phyloP scores from a whole-genome alignment of 2,888 invertebrate species.

The Drosophila mayaguana region DNA sequence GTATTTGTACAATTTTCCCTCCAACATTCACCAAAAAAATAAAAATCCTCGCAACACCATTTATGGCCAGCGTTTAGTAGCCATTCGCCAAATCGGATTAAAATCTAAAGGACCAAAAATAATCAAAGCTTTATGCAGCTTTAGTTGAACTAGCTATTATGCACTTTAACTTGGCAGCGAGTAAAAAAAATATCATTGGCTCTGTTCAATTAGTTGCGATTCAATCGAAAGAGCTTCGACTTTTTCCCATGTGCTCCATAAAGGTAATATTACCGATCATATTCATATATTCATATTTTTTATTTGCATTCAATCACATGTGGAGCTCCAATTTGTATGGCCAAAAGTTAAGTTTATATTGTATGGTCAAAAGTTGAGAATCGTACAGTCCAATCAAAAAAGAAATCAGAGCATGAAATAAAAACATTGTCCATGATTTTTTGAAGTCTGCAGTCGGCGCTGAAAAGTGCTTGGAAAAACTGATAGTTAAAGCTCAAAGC shows the following conservation, averaged over 20 bases:
- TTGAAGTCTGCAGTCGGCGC: neutral
- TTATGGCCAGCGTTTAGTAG: slow-evolving; percentile 22
- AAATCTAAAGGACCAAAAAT: slow-evolving; percentile 14
- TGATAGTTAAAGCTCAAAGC: slow-evolving; percentile 8
- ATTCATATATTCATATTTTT: too few species aligned
- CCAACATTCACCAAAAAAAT: neutral
- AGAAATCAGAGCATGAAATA: neutral
- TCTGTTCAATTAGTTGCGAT: neutral
- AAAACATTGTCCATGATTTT: slow-evolving; percentile 1
- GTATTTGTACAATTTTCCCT: slow-evolving; percentile 42
- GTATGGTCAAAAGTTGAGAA: neutral
- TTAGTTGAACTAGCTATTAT: neutral
- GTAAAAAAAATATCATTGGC: neutral
- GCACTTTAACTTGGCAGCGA: neutral
- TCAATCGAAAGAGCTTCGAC: neutral
- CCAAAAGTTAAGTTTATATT: slow-evolving; percentile 10
- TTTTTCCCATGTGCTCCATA: neutral
- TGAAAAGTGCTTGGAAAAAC: slow-evolving; percentile 5
- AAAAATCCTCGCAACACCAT: slow-evolving; percentile 21
- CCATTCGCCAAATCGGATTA: slow-evolving; percentile 47
- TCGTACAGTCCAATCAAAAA: slow-evolving; percentile 5
- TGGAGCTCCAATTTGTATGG: neutral
- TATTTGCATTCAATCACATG: neutral
- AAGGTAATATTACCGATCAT: neutral
- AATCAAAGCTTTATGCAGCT: slow-evolving; percentile 5